Percentiles rank a stretch among this genome's conserved stretches.
Evolutionary conservation across 2,113 vertebrate species (phyloP).

Genomic region (Chloroceryle aenea): DNA sequence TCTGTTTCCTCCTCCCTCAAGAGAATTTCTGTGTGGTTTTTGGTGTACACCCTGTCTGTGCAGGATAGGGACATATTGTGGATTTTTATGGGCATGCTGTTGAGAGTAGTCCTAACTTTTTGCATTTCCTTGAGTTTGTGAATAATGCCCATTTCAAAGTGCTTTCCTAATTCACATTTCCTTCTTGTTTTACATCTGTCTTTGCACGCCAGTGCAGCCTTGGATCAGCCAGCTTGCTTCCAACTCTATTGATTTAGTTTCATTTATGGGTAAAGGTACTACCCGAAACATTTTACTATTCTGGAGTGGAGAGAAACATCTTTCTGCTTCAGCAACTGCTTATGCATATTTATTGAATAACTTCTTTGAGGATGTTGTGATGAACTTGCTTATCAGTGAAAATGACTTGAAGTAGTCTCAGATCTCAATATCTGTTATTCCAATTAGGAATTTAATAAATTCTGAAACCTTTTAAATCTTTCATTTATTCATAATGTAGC

Average conservation of each 20-base stretch:
- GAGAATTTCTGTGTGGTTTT: not conserved
- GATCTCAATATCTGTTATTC: constrained; percentile 47
- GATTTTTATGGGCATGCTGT: not conserved
- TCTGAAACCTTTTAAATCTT: not conserved
- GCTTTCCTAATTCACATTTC: not conserved
- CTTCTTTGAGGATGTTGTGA: constrained; percentile 35
- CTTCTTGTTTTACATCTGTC: not conserved
- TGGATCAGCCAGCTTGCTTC: not conserved
- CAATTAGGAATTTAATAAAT: constrained; percentile 57
- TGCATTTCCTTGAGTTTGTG: not conserved
- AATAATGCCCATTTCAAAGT: not conserved
- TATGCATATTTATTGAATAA: constrained; percentile 34
- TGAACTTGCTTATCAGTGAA: constrained; percentile 41
- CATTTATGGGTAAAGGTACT: not conserved
- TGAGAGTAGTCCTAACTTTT: not conserved
- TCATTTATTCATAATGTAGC: constrained; percentile 31
- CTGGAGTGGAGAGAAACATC: not conserved
- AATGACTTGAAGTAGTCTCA: constrained; percentile 18
- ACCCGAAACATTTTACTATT: not conserved
- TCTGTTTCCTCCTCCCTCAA: not conserved
- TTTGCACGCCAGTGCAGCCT: not conserved
- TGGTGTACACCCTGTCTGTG: not conserved
- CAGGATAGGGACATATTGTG: not conserved
- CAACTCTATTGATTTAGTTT: not conserved
- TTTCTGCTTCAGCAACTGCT: constrained; percentile 13